These are phyloP conservation scores for Promerops cafer DNA, from an alignment of 2,113 vertebrate genomes.

Conservation along the genomic window DNA sequence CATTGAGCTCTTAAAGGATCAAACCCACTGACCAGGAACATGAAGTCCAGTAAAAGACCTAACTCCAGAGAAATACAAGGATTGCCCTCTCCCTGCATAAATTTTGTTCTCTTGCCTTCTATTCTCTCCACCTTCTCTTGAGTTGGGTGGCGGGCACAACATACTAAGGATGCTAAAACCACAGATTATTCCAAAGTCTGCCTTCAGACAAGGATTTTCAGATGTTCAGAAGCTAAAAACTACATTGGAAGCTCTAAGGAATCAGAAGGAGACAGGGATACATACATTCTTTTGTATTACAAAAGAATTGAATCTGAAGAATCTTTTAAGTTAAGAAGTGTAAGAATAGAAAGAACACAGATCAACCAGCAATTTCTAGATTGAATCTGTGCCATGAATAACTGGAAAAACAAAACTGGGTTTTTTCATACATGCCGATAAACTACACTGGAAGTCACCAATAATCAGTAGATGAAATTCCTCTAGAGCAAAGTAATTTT, in stretches of 20 bases:
- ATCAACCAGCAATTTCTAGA: not conserved
- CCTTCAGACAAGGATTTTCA: not conserved
- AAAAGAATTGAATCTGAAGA: not conserved
- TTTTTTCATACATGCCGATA: not conserved
- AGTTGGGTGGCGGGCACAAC: not conserved
- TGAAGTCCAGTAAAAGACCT: not conserved
- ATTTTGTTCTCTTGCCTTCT: not conserved
- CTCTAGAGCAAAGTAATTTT: not conserved
- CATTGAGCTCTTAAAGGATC: not conserved
- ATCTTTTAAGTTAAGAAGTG: not conserved
- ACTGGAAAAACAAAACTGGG: not conserved
- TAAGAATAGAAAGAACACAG: not conserved
- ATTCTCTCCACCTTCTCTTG: not conserved
- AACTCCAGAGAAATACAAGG: not conserved
- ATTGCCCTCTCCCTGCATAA: not conserved
- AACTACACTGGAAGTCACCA: not conserved
- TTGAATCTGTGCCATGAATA: not conserved
- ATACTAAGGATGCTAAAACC: not conserved
- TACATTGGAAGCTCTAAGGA: not conserved
- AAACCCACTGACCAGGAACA: not conserved
- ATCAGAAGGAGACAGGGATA: not conserved
- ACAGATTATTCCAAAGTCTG: not conserved
- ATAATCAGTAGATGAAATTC: not conserved
- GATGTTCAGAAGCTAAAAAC: not conserved
- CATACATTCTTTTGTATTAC: accelerated